Percentiles rank a stretch among this genome's conserved stretches.
These are phyloP conservation scores for Zaprionus vittiger DNA, from an alignment of 1,140 invertebrate genomes.

Conservation along the genomic window DNA sequence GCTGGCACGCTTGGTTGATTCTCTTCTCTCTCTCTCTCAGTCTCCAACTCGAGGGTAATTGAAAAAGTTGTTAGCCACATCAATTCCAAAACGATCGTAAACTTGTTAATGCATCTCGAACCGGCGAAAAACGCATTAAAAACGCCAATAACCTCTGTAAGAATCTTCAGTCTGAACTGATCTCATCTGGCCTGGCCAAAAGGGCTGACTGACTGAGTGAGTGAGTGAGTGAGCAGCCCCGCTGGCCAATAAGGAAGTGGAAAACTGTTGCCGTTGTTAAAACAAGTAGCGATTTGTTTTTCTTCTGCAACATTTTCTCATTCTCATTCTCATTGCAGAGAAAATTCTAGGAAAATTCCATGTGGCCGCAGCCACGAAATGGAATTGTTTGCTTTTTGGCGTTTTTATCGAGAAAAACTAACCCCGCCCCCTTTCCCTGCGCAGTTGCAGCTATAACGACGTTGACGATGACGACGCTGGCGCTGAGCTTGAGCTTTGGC, in stretches of 20 bases:
- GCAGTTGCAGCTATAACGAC: constrained; percentile 13
- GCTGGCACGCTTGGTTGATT: background rate
- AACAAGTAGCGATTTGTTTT: constrained; percentile 61
- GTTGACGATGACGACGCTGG: constrained; percentile 12
- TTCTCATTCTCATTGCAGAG: constrained; percentile 21
- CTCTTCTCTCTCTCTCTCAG: background rate
- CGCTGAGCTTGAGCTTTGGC: constrained; percentile 20
- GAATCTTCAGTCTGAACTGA: background rate
- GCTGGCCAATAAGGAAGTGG: constrained; percentile 67
- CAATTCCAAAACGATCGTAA: constrained; percentile 75
- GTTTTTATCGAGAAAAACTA: constrained; percentile 37
- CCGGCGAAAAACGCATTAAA: constrained; percentile 56
- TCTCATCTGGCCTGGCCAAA: constrained; percentile 1
- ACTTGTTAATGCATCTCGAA: constrained; percentile 68
- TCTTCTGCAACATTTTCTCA: constrained; percentile 29
- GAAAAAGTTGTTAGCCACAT: constrained; percentile 80
- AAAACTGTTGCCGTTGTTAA: constrained; percentile 35
- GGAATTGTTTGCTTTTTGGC: constrained; percentile 50
- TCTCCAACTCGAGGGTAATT: constrained; percentile 53
- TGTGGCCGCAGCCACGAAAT: constrained; percentile 42
- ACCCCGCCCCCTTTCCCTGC: background rate
- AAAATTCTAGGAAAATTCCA: constrained; percentile 49
- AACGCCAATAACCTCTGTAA: constrained; percentile 53
- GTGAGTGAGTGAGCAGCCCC: background rate
- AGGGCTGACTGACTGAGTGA: constrained; percentile 37